Conservation (phyloP, 2,797 vertebrate genomes). For the Parambassis ranga region DNA sequence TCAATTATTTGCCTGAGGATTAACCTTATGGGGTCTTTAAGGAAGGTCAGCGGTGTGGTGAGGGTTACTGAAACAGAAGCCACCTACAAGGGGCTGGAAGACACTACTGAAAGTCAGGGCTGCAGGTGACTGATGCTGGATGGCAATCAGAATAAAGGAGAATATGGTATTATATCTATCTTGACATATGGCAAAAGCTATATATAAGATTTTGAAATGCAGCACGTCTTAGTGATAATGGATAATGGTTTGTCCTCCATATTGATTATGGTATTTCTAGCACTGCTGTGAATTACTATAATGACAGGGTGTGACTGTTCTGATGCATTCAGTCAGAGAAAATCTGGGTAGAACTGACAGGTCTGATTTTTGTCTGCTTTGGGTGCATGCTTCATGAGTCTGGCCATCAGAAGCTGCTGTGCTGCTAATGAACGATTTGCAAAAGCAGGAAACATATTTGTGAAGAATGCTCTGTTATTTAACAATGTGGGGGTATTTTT, state of each 20-base stretch:
- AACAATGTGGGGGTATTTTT: background rate
- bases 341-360: too few species aligned
- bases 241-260: too few species aligned
- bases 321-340: too few species aligned
- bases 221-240: too few species aligned
- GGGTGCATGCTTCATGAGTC: background rate
- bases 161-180: background rate
- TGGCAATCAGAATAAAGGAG: too few species aligned
- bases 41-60: conserved; percentile 56
- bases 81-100: conserved; percentile 45
- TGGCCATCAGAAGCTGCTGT: background rate
- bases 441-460: background rate
- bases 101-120: background rate
- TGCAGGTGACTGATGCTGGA: too few species aligned
- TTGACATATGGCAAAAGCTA: background rate
- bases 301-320: too few species aligned
- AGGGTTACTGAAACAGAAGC: conserved; percentile 65
- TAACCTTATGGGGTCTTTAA: conserved; percentile 70
- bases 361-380: background rate
- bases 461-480: background rate
- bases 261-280: too few species aligned
- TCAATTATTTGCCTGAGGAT: conserved; percentile 75
- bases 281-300: too few species aligned
- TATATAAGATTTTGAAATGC: too few species aligned
- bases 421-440: background rate